These are phyloP conservation scores for Microcebus jonahi DNA, from an alignment of 2,113 vertebrate species.

Conservation along the genomic window DNA sequence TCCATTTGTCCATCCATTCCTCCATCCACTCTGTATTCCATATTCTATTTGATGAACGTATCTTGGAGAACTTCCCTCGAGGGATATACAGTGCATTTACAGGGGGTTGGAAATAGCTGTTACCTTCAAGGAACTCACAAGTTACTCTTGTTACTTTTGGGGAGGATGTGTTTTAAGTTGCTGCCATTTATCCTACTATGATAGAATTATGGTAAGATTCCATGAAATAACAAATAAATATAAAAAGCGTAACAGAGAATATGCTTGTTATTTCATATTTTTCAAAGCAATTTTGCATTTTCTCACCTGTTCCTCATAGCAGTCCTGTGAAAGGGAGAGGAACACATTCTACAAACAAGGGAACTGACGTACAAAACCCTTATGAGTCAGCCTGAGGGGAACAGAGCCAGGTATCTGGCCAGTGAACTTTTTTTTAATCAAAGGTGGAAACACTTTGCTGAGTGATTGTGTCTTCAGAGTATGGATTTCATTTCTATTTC, in stretches of 20 bases:
- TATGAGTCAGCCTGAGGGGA: not conserved
- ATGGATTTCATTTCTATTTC: not conserved
- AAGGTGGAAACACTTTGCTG: not conserved
- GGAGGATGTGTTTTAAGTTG: not conserved
- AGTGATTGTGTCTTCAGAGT: not conserved
- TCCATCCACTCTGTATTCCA: not conserved
- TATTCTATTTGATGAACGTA: not conserved
- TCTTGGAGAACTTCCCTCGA: not conserved
- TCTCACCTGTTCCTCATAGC: not conserved
- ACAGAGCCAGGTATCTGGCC: not conserved
- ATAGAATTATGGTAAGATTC: slow-evolving; percentile 4
- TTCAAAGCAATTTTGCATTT: not conserved
- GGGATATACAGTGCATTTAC: not conserved
- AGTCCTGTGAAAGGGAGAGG: not conserved
- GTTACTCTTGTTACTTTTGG: slow-evolving; percentile 19
- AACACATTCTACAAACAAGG: not conserved
- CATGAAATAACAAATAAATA: not conserved
- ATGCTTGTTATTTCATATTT: not conserved
- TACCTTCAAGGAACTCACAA: not conserved
- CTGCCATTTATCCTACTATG: not conserved
- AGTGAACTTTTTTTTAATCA: not conserved
- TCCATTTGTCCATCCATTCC: too few relatives aligned
- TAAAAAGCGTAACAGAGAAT: not conserved
- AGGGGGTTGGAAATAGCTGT: not conserved
- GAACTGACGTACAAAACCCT: not conserved